Evolutionary conservation across 2,888 invertebrate species (phyloP).

Genomic region (Ormyrus nitidulus): DNA sequence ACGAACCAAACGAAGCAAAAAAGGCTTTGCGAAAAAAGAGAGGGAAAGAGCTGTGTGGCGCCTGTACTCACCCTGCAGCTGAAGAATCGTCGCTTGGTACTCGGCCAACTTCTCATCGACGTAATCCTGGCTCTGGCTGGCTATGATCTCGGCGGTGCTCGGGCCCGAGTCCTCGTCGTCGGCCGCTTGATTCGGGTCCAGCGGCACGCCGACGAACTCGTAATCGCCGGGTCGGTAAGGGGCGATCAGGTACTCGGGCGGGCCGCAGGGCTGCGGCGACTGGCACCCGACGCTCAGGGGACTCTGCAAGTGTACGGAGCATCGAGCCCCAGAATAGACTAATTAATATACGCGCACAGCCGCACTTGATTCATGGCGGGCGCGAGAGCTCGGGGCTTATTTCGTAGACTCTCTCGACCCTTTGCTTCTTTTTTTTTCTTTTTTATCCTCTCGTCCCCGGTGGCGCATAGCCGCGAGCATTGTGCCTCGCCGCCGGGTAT

Average conservation of each 20-base stretch:
- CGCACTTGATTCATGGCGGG: conserved; percentile 25
- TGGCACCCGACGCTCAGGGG: conserved; percentile 62
- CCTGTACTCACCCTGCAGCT: conserved; percentile 81
- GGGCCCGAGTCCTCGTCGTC: conserved; percentile 87
- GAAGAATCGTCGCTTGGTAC: conserved; percentile 93
- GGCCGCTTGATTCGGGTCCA: conserved; percentile 82
- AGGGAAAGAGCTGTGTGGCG: not conserved
- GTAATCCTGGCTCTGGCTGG: conserved; percentile 95
- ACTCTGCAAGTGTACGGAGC: conserved; percentile 61
- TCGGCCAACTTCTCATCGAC: conserved; percentile 95
- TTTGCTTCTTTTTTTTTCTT: not conserved
- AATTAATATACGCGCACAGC: conserved; percentile 18
- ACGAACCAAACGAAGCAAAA: too few relatives aligned
- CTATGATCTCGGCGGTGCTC: conserved; percentile 93
- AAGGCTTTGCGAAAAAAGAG: not conserved
- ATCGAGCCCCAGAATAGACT: conserved; percentile 37
- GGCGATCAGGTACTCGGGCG: conserved; percentile 73
- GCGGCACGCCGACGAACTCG: conserved; percentile 85
- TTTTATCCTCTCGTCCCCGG: not conserved
- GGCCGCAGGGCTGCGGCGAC: conserved; percentile 70
- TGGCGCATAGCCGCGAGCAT: too few relatives aligned
- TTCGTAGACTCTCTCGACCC: not conserved
- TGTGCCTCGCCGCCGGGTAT: too few relatives aligned
- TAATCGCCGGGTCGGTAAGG: conserved; percentile 79
- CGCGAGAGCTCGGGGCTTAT: not conserved